Percentiles rank a stretch among this genome's conserved stretches.
Conservation (phyloP, 2,113 vertebrate genomes). For the Spilogale gracilis region DNA sequence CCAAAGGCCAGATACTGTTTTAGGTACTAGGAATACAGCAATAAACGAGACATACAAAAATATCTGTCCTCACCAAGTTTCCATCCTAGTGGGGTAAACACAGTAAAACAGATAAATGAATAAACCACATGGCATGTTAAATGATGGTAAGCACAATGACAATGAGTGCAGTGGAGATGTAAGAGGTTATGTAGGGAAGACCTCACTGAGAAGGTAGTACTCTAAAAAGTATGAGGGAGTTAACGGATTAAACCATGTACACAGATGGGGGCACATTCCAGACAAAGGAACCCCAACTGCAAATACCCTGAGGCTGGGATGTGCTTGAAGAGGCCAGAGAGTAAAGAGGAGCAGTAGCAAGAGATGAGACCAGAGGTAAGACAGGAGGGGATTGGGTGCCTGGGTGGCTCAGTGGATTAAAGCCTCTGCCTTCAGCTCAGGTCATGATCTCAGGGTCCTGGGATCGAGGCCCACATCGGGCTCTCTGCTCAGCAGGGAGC, state of each 20-base stretch:
- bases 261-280: background rate
- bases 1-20: background rate
- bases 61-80: background rate
- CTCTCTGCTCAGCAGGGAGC: too few species aligned
- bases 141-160: background rate
- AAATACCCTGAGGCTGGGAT: background rate
- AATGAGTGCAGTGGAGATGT: background rate
- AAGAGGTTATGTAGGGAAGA: background rate
- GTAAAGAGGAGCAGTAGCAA: background rate
- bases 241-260: background rate
- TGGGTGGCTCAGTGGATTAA: too few species aligned
- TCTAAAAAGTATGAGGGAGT: background rate
- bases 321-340: background rate
- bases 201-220: background rate
- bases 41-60: constrained; percentile 14
- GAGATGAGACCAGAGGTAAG: background rate
- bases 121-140: background rate
- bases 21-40: background rate
- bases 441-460: too few species aligned
- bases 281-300: background rate
- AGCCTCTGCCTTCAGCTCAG: too few species aligned
- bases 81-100: background rate
- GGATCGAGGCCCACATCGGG: too few species aligned
- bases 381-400: too few species aligned
- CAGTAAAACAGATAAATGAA: background rate